phyloP scores from a whole-genome alignment of 2,113 vertebrate genomes.

The Sigmodon hispidus region DNA sequence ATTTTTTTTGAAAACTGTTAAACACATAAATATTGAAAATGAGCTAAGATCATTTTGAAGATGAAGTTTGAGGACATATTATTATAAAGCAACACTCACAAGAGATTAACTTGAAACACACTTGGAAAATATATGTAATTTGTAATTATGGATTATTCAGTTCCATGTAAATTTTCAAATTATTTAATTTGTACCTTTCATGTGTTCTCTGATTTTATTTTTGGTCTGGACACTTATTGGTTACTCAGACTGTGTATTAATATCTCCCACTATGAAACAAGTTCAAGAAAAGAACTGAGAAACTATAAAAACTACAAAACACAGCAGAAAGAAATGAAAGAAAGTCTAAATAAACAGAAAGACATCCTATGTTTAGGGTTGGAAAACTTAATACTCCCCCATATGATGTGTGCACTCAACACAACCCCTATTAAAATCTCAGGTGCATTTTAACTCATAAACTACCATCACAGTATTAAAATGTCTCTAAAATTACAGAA shows the following conservation, averaged over 20 bases:
- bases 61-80: neutral
- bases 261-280: neutral
- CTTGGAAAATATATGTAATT: neutral
- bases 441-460: neutral
- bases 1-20: neutral
- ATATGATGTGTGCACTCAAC: neutral
- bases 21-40: neutral
- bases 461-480: neutral
- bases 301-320: neutral
- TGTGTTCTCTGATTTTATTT: slow-evolving; percentile 15
- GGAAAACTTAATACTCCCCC: neutral
- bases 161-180: neutral
- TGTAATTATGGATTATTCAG: neutral
- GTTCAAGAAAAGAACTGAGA: neutral
- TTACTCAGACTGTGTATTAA: neutral
- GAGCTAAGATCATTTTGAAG: neutral
- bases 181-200: neutral
- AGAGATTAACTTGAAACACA: neutral
- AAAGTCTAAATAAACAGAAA: neutral
- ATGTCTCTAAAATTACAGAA: neutral
- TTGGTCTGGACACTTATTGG: neutral
- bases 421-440: neutral
- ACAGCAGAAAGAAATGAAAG: slow-evolving; percentile 18
- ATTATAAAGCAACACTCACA: neutral
- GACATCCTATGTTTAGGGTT: neutral